Evolutionary conservation across 2,888 invertebrate species (phyloP).

Genomic region (Globia sparganii): DNA sequence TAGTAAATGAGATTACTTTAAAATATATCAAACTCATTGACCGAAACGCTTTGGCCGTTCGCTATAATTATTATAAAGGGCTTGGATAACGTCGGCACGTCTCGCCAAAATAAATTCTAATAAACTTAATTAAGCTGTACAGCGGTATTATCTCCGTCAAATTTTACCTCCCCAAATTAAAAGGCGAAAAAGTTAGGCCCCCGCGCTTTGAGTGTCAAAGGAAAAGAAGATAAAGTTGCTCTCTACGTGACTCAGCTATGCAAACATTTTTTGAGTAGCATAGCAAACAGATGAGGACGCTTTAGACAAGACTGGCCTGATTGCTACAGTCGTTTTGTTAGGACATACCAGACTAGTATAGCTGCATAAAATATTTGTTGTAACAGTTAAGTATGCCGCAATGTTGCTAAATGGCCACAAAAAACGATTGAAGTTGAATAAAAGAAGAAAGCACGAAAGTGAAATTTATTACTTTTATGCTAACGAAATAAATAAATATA

Average conservation of each 20-base stretch:
- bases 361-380: background rate
- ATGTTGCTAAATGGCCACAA: background rate
- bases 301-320: conserved; percentile 20
- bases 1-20: conserved; percentile 39
- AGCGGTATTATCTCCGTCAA: conserved; percentile 85
- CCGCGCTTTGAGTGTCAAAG: conserved; percentile 75
- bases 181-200: conserved; percentile 77
- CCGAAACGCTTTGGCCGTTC: conserved; percentile 47
- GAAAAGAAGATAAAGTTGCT: conserved; percentile 78
- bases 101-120: conserved; percentile 86
- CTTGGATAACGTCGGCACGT: conserved; percentile 76
- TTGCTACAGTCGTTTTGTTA: conserved; percentile 20
- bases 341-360: background rate
- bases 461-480: background rate
- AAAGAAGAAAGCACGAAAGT: background rate
- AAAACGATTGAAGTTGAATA: background rate
- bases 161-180: conserved; percentile 83
- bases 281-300: conserved; percentile 31
- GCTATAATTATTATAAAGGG: conserved; percentile 58
- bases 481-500: conserved; percentile 9
- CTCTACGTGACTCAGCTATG: conserved; percentile 80
- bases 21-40: conserved; percentile 49
- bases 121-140: conserved; percentile 88
- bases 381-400: background rate
- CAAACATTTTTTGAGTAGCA: conserved; percentile 56